A percentile compares a stretch with the other conserved stretches of the same genome.
These are phyloP conservation scores for Tympanoctomys barrerae DNA, from an alignment of 2,797 vertebrate species.

Conservation along the genomic window DNA sequence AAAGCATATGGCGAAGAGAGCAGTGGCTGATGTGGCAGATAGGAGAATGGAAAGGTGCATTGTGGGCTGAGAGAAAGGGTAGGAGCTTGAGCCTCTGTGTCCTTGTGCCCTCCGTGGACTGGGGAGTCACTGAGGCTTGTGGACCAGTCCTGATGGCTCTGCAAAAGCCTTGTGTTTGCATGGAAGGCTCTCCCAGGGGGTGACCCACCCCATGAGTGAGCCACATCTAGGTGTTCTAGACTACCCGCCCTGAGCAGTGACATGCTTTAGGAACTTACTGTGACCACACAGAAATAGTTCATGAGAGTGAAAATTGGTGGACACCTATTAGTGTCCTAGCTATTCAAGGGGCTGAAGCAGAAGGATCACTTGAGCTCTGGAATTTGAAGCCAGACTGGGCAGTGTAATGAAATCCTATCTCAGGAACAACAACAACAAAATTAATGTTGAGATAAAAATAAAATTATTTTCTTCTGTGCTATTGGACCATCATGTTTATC, in stretches of 20 bases:
- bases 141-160: background rate
- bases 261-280: no score
- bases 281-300: fast-evolving
- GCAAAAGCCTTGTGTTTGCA: no score
- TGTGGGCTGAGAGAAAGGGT: background rate
- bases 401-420: background rate
- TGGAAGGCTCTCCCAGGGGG: no score
- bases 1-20: background rate
- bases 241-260: fast-evolving
- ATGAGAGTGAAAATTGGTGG: background rate
- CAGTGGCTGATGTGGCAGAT: background rate
- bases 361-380: background rate
- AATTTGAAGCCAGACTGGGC: background rate
- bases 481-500: background rate
- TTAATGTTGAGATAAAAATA: background rate
- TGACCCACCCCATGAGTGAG: fast-evolving
- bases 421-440: background rate
- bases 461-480: background rate
- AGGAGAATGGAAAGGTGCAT: background rate
- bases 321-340: no score
- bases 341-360: background rate
- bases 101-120: background rate
- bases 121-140: background rate
- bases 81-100: background rate
- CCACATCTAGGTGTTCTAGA: fast-evolving